A percentile compares a stretch with the other conserved stretches of the same genome.
phyloP scores from a whole-genome alignment of 2,113 vertebrate species.

The Zeus faber region DNA sequence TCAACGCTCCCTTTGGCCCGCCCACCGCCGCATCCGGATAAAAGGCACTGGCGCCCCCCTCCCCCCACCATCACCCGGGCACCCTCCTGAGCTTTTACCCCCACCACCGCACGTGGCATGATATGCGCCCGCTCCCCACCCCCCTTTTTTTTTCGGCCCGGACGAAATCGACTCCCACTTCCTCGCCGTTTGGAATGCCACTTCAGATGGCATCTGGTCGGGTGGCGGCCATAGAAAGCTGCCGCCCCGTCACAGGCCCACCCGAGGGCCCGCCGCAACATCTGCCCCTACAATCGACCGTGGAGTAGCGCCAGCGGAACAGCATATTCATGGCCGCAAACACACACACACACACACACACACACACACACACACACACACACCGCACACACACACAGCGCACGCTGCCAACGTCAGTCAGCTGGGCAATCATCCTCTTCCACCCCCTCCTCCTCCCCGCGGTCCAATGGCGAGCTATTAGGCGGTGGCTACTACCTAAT shows the following conservation, averaged over 20 bases:
- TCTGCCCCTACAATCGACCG: neutral
- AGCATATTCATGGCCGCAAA: slow-evolving; percentile 46
- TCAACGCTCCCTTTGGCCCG: slow-evolving; percentile 52
- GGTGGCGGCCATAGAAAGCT: slow-evolving; percentile 39
- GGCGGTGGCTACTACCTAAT: slow-evolving; percentile 61
- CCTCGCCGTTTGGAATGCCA: slow-evolving; percentile 35
- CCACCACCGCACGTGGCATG: slow-evolving; percentile 33
- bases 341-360: neutral
- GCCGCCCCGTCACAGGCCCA: slow-evolving; percentile 34
- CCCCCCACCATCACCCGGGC: slow-evolving; percentile 7
- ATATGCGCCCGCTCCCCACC: slow-evolving; percentile 19
- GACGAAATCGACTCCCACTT: slow-evolving; percentile 50
- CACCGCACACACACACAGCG: neutral
- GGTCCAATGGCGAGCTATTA: slow-evolving; percentile 60
- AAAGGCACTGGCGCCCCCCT: slow-evolving; percentile 56
- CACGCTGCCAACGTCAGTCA: slow-evolving; percentile 56
- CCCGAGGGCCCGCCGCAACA: slow-evolving; percentile 40
- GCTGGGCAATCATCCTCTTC: slow-evolving; percentile 68
- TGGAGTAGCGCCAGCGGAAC: slow-evolving; percentile 56
- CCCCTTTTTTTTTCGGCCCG: slow-evolving; percentile 54
- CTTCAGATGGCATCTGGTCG: slow-evolving; percentile 62
- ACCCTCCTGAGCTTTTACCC: slow-evolving; percentile 2
- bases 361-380: neutral
- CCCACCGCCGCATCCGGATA: slow-evolving; percentile 50
- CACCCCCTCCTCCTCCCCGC: slow-evolving; percentile 20